Percentiles rank a stretch among this genome's conserved stretches.
These are phyloP conservation scores for Andrena cerasifolii DNA, from an alignment of 1,140 invertebrate species.

Conservation along the genomic window DNA sequence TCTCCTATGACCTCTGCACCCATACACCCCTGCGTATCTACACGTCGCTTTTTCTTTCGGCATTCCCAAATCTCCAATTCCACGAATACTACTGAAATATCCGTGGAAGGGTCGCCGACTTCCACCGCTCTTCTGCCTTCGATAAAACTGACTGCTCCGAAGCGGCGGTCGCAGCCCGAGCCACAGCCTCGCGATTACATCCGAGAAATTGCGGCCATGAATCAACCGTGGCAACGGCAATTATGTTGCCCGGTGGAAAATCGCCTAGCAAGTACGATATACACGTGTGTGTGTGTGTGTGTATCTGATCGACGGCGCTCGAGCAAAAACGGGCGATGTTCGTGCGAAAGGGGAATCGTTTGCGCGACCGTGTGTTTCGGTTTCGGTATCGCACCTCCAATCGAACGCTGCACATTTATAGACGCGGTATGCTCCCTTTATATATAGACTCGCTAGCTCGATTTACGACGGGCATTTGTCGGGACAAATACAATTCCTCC, in stretches of 20 bases:
- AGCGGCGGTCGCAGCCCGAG: not conserved
- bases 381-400: conserved; percentile 19
- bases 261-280: conserved; percentile 13
- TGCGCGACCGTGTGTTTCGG: not conserved
- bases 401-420: conserved; percentile 7
- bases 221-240: conserved; percentile 47
- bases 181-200: too few relatives aligned
- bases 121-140: not conserved
- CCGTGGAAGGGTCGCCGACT: not conserved
- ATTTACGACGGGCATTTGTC: not conserved
- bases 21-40: not conserved
- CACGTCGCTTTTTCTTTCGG: too few relatives aligned
- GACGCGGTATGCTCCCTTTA: not conserved
- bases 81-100: not conserved
- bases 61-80: not conserved
- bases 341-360: not conserved
- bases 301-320: conserved; percentile 6
- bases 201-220: conserved; percentile 43
- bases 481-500: not conserved
- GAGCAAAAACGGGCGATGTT: conserved; percentile 34
- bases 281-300: too few relatives aligned
- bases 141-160: not conserved
- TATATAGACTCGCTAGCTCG: not conserved
- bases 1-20: not conserved
- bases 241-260: conserved; percentile 46